These are phyloP conservation scores for Cettia cetti DNA, from an alignment of 2,113 vertebrate genomes.

Conservation along the genomic window DNA sequence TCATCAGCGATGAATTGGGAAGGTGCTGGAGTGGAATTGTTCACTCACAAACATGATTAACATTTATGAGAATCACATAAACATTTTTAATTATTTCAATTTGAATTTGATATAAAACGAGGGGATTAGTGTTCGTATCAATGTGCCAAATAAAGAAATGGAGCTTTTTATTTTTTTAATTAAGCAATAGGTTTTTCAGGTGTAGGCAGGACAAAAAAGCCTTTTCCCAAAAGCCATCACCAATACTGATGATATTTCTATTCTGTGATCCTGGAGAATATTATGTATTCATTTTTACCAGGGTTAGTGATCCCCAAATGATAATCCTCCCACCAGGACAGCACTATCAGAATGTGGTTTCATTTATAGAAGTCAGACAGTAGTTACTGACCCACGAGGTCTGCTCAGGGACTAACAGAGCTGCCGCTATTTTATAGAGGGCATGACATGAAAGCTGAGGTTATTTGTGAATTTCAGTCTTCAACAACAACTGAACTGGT, in stretches of 20 bases:
- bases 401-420: background rate
- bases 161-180: background rate
- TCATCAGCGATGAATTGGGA: background rate
- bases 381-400: background rate
- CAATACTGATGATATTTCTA: background rate
- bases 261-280: background rate
- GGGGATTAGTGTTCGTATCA: background rate
- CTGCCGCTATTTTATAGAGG: background rate
- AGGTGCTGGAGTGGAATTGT: background rate
- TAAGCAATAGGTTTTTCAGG: background rate
- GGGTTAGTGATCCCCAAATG: background rate
- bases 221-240: background rate
- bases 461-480: background rate
- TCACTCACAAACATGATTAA: background rate
- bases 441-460: background rate
- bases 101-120: background rate
- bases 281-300: background rate
- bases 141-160: background rate
- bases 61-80: background rate
- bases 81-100: background rate
- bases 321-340: background rate
- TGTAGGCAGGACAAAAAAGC: background rate
- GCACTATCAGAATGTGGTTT: background rate
- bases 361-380: background rate
- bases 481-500: background rate